phyloP scores from a whole-genome alignment of 2,113 vertebrate species.

The Turnix velox region DNA sequence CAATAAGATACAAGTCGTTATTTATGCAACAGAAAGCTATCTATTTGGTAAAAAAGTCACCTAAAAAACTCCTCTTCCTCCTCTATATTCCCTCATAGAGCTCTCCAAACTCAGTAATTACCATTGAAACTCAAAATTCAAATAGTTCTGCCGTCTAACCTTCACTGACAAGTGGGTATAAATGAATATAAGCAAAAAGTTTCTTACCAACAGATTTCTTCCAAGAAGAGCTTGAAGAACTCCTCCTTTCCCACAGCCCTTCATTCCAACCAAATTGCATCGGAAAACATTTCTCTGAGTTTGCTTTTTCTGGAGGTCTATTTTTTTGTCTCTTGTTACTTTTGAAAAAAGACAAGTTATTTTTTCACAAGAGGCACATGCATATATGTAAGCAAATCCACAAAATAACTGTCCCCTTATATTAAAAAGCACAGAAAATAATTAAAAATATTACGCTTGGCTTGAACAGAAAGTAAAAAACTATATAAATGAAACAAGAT shows the following conservation, averaged over 20 bases:
- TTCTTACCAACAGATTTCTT: constrained; percentile 84
- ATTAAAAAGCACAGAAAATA: not conserved
- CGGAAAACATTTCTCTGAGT: constrained; percentile 96
- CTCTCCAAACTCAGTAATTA: not conserved
- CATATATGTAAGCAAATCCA: not conserved
- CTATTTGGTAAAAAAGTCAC: not conserved
- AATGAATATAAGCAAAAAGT: not conserved
- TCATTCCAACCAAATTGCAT: constrained; percentile 90
- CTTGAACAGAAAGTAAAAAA: not conserved
- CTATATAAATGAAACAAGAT: not conserved
- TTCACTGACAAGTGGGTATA: not conserved
- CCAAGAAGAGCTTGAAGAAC: constrained; percentile 93
- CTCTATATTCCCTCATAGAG: not conserved
- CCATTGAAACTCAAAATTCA: not conserved
- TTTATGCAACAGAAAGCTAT: not conserved
- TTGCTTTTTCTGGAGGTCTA: constrained; percentile 97
- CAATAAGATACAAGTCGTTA: not conserved
- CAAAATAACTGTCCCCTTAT: not conserved
- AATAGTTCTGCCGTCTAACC: not conserved
- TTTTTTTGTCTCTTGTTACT: constrained; percentile 98
- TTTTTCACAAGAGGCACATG: not conserved
- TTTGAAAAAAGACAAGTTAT: not conserved
- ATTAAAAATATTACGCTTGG: not conserved
- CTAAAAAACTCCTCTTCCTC: not conserved
- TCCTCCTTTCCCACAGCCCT: constrained; percentile 87